These are phyloP conservation scores for Cyprinodon tularosa DNA, from an alignment of 2,113 vertebrate genomes.

Conservation along the genomic window DNA sequence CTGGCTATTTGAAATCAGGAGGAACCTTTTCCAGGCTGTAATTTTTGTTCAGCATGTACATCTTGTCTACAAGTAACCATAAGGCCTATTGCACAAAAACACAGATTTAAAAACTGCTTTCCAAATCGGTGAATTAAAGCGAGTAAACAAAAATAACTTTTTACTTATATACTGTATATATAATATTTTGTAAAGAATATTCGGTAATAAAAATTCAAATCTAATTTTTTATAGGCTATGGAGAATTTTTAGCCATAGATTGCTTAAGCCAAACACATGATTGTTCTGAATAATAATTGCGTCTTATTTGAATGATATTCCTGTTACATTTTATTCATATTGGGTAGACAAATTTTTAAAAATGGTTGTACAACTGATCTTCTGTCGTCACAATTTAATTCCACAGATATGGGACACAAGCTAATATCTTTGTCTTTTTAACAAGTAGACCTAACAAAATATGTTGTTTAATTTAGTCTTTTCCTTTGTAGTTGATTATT, in stretches of 20 bases:
- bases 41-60: not conserved
- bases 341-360: not conserved
- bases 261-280: not conserved
- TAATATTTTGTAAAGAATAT: no score
- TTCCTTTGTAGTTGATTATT: constrained; percentile 28
- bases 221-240: not conserved
- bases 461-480: not conserved
- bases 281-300: not conserved
- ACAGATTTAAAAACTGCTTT: not conserved
- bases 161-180: no score
- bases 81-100: not conserved
- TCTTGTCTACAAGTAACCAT: not conserved
- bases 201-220: not conserved
- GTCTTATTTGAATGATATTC: not conserved
- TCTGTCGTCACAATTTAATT: not conserved
- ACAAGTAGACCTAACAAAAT: not conserved
- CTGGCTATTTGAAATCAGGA: not conserved
- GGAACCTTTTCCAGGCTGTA: constrained; percentile 25
- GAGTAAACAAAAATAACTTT: no score
- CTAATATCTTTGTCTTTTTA: not conserved
- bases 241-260: not conserved
- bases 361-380: not conserved
- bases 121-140: not conserved
- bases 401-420: not conserved
- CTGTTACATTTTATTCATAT: not conserved